Evolutionary conservation across 2,888 invertebrate species (phyloP), one percentile per base, ranked within the genome.

Genomic region (Iselma pallidipennis): DNA sequence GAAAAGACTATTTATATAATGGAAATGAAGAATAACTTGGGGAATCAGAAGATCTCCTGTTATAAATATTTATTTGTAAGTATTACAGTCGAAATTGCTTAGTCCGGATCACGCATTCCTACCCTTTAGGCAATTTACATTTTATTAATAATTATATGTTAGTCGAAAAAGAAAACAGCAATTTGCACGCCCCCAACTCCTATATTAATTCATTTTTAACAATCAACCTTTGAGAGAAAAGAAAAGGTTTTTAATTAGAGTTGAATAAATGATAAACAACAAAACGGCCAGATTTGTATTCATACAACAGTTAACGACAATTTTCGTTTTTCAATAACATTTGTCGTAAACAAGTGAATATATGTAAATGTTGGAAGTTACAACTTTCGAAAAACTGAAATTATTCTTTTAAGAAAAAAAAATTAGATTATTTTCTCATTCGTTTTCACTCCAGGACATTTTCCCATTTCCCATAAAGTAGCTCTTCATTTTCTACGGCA

Each of bases 351-450:
- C 57, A 63, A 59, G 63, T 57, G 59, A 63, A 63, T 63, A 21
- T 59, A 63, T 63, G 63, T 57, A 63, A 63, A 63, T 63, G 45
- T 51, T 49, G 16, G 26, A 28, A 57, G 56, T 59, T 58, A 62
- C 62, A 62, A 51, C 29, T 21, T 62, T 49, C 58, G 51, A 61
- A 58, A 60, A 59, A 45, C 45, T 45, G 45, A 45, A 45, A 45
- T 45, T 45, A 45, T 45, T 45, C 45, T 45, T 37, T 37, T n/a
- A 58, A 31, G 51, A 53, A 45, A 25, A 33, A 53, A 54, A 25
- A 42, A 66, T 66, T 64, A 55, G 64, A 66, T 66, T 64, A 61
- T 61, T 57, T 61, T 64, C 51, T 59, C 61, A 66, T 66, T 66
- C 55, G 57, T 50, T 55, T 56, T 55, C 66, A 62, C 66, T 59